Conservation (phyloP, 92 coral and sea anemone species). For the Meandrina meandrites region DNA sequence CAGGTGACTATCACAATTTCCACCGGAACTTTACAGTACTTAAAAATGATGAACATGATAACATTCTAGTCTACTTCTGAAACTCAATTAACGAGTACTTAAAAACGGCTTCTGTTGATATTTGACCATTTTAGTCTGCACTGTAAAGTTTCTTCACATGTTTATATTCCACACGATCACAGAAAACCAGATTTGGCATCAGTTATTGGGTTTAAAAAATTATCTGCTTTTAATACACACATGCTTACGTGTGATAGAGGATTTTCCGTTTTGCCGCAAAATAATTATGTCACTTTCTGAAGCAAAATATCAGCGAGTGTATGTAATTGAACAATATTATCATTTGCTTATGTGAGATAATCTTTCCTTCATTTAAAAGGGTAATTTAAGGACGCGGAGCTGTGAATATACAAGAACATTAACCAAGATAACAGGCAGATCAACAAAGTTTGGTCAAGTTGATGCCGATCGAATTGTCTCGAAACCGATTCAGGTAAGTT, state of each 20-base stretch:
- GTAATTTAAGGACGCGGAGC: neutral
- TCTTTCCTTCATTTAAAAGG: neutral
- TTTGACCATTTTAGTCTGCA: neutral
- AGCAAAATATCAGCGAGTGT: neutral
- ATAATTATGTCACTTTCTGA: neutral
- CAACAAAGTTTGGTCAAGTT: neutral
- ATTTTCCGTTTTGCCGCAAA: neutral
- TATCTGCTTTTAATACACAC: neutral
- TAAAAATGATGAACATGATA: neutral
- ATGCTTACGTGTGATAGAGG: neutral
- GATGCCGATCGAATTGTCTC: neutral
- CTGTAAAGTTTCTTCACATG: neutral
- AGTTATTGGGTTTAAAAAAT: neutral
- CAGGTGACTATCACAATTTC: neutral
- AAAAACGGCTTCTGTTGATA: neutral
- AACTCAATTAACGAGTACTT: neutral
- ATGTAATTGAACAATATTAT: neutral
- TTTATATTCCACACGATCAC: neutral
- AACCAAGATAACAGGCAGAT: neutral
- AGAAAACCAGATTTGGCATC: neutral
- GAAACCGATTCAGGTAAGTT: neutral
- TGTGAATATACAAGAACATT: neutral
- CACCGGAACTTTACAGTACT: conserved; percentile 14
- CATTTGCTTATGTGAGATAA: neutral
- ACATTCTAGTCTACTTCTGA: neutral